Base-by-base conservation (phyloP, 2,888 invertebrate genomes). In the Lepidocyrtinus sp. region DNA sequence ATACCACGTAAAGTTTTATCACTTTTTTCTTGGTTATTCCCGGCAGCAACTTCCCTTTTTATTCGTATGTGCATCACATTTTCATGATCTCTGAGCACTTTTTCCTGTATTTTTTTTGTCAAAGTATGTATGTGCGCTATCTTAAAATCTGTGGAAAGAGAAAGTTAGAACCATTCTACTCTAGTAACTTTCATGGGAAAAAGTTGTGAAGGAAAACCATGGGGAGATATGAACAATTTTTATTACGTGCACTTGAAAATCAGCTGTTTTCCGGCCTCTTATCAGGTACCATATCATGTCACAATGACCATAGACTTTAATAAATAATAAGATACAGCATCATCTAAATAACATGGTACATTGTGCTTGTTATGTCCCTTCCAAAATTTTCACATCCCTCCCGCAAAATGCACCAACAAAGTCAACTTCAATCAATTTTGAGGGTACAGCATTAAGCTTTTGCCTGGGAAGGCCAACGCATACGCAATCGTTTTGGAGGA, bases 221-320 rank as follows among this genome's bases (percentile, higher is more conserved):
- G 22, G n/a, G 46, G 22, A 64, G 72, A 77, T 77, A 72, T 71
- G 71, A 71, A 65, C 26, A 65, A 67, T 77, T 50, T 74, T 77
- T 76, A 77, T 71, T 72, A 72, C 61, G 71, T 61, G 67, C 72
- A 62, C 72, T 77, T 77, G 67, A 77, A 50, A 77, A 77, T 72
- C 72, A 72, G 72, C 72, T 72, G 74, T 9, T 46, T 69, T 50
- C 17, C 50, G n/a, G 12, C 36, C 36, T 36, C 36, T 36, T 36
- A 7, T 62, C 19, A 71, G 71, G 65, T 77, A 69, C n/a, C 5
- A 36, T 55, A 77, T 75, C 68, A 75, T n/a, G n/a, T 72, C 77
- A 71, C 77, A 77, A 77, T 65, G 77, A 72, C 77, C 67, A 61
- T 77, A 50, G 5, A 36, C 77, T 72, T 72, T 68, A 73, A 78